Conservation (phyloP, 1,140 invertebrate genomes). For the Helicoverpa armigera region DNA sequence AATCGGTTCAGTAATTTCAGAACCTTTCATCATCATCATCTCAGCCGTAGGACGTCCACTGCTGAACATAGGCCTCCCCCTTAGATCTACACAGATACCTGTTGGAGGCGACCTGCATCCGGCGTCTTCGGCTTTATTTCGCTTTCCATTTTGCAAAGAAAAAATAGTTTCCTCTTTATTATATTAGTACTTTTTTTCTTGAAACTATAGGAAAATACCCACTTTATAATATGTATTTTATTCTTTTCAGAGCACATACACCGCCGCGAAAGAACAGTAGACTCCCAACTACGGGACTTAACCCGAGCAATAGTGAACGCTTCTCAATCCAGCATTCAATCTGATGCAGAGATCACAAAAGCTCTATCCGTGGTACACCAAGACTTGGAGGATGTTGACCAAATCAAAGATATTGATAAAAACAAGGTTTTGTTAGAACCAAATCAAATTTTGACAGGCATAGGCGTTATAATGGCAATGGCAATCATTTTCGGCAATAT, state of each 20-base stretch:
- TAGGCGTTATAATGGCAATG: conserved; percentile 73
- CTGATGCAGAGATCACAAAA: conserved; percentile 77
- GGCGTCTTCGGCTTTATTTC: no score
- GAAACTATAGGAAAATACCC: no score
- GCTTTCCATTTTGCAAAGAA: no score
- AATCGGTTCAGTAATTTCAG: no score
- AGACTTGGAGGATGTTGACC: conserved; percentile 72
- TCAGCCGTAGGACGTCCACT: no score
- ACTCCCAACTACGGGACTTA: conserved; percentile 72
- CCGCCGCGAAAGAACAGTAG: conserved; percentile 73
- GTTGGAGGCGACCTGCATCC: no score
- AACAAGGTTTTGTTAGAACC: conserved; percentile 64
- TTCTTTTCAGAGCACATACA: conserved; percentile 73
- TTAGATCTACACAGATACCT: no score
- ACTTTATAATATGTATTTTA: conserved; percentile 24
- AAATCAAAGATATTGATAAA: conserved; percentile 57
- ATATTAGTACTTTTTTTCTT: no score
- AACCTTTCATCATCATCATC: no score
- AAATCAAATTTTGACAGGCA: conserved; percentile 73
- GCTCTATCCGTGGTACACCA: conserved; percentile 74
- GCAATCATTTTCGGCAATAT: conserved; percentile 76
- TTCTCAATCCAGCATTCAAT: conserved; percentile 74
- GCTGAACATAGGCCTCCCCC: no score
- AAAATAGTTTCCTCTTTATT: no score
- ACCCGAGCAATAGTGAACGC: conserved; percentile 69